These are phyloP conservation scores for Pyrgilauda ruficollis DNA, from an alignment of 2,113 vertebrate species.

Conservation along the genomic window DNA sequence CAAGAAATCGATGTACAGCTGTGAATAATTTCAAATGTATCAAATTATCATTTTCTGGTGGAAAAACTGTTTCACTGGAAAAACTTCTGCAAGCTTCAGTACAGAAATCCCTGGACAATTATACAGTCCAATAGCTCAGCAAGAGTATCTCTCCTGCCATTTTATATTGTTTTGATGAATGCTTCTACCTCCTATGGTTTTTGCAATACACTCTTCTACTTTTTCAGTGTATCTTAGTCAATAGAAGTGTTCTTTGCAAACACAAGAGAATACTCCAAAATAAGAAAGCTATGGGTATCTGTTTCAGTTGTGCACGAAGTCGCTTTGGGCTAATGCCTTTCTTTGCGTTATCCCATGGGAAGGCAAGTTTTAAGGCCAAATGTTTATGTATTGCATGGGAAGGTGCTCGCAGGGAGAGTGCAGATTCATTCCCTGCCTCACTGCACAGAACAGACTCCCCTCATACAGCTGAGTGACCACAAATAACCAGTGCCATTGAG, in stretches of 20 bases:
- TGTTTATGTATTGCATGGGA: background rate
- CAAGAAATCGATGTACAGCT: background rate
- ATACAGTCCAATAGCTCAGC: constrained; percentile 45
- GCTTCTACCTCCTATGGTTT: constrained; percentile 17
- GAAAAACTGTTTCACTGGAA: constrained; percentile 35
- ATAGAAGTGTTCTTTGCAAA: constrained; percentile 26
- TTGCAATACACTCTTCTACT: constrained; percentile 24
- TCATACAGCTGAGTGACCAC: background rate
- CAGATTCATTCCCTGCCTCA: background rate
- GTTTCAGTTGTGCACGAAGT: background rate
- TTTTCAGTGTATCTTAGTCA: background rate
- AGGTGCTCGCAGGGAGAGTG: background rate
- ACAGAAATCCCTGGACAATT: constrained; percentile 27
- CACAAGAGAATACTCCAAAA: background rate
- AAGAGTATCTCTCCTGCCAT: constrained; percentile 14
- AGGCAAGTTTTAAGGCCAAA: background rate
- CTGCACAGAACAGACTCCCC: background rate
- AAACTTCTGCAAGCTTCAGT: constrained; percentile 20
- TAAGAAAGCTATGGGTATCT: background rate
- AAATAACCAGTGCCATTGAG: background rate
- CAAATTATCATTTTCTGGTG: constrained; percentile 35
- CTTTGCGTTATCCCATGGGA: background rate
- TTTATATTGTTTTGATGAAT: constrained; percentile 58
- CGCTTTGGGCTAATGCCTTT: background rate
- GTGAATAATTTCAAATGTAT: constrained; percentile 41